Evolutionary conservation across 2,797 vertebrate genomes (phyloP).

Genomic region (Fringilla coelebs): DNA sequence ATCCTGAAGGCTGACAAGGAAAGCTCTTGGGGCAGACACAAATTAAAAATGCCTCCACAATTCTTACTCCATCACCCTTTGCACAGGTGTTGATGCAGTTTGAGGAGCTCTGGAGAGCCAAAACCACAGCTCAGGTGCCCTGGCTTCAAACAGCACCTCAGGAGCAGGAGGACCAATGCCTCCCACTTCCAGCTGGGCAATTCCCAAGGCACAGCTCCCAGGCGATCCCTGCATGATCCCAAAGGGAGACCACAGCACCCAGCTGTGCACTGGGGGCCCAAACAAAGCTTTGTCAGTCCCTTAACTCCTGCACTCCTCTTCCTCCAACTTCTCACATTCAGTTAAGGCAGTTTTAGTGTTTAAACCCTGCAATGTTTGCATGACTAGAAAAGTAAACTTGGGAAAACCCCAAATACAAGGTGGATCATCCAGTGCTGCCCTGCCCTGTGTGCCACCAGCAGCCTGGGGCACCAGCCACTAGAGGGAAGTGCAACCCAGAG

Average conservation of each 20-base stretch:
- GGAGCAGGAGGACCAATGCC: background rate
- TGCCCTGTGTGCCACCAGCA: background rate
- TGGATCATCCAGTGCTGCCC: background rate
- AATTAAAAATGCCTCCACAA: background rate
- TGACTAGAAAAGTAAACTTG: background rate
- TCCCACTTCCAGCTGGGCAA: background rate
- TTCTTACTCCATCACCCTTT: background rate
- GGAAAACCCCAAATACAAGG: background rate
- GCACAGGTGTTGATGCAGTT: background rate
- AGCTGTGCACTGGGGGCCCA: background rate
- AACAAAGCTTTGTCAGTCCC: background rate
- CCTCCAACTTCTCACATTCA: background rate
- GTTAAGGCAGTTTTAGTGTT: background rate
- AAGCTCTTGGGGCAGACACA: background rate
- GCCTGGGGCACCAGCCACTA: background rate
- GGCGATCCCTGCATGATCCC: background rate
- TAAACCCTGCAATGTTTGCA: rapidly evolving
- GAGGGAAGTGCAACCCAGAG: background rate
- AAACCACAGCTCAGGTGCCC: background rate
- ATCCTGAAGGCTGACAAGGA: background rate
- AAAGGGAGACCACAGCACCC: background rate
- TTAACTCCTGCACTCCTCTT: background rate
- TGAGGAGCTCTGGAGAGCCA: background rate
- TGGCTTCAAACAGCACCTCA: background rate
- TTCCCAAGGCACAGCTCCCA: background rate